Evolutionary conservation across 2,797 vertebrate species (phyloP).

Genomic region (Emydoidea blandingii): DNA sequence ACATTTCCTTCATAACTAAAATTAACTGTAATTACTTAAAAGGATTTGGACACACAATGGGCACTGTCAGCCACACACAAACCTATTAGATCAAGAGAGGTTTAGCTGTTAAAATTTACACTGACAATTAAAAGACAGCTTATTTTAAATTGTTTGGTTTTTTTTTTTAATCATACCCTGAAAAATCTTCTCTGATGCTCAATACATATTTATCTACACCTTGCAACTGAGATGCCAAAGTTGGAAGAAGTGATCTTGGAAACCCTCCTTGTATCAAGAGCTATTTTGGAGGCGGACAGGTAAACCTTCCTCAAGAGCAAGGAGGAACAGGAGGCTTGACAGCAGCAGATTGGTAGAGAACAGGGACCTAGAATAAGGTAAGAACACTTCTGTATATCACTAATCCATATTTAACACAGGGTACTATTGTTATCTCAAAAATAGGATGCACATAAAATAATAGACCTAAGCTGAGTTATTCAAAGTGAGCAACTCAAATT

Average conservation of each 20-base stretch:
- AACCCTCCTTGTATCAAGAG: background rate
- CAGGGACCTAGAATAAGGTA: background rate
- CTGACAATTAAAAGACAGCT: background rate
- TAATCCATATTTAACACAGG: background rate
- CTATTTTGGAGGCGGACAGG: background rate
- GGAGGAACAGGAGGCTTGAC: background rate
- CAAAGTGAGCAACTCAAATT: background rate
- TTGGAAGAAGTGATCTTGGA: background rate
- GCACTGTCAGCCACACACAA: background rate
- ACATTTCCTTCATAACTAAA: background rate
- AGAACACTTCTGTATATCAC: background rate
- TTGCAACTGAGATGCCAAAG: background rate
- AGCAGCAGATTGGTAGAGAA: background rate
- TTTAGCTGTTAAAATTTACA: fast-evolving
- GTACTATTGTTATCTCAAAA: background rate
- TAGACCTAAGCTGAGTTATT: background rate
- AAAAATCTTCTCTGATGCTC: background rate
- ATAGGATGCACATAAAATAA: background rate
- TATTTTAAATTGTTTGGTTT: background rate
- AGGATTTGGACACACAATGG: background rate
- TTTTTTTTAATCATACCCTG: background rate
- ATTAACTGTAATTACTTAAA: slow-evolving; percentile 37
- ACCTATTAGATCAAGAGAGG: background rate
- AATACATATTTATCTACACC: background rate
- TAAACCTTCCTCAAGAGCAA: background rate